Conservation (phyloP, 1,140 invertebrate species). For the Bombus superbus region DNA sequence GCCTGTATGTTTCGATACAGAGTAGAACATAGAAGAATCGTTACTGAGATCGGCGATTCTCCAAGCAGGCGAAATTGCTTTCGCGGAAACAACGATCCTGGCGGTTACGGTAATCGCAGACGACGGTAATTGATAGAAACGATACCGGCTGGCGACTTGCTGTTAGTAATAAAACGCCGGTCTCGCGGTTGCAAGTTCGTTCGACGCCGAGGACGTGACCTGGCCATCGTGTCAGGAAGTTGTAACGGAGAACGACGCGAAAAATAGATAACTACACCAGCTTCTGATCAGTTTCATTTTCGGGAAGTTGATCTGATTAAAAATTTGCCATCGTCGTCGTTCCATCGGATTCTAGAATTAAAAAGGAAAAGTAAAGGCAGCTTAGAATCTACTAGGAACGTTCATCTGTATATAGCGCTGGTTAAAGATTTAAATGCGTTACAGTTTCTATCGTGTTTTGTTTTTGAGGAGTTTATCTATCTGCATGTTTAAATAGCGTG, state of each 20-base stretch:
- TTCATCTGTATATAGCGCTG: too few species aligned
- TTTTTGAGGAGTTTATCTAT: neutral
- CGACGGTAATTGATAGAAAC: constrained; percentile 20
- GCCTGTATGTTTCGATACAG: neutral
- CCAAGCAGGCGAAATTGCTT: neutral
- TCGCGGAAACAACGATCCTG: neutral
- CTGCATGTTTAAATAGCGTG: neutral
- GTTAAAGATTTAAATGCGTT: too few species aligned
- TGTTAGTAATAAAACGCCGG: constrained; percentile 1
- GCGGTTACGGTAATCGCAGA: neutral
- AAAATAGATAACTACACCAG: neutral
- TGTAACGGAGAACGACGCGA: neutral
- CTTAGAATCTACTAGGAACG: too few species aligned
- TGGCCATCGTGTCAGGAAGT: neutral
- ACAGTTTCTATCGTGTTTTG: neutral
- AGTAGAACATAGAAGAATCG: neutral
- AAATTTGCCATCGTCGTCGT: neutral
- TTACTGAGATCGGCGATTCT: too few species aligned
- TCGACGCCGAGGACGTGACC: neutral
- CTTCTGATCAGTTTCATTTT: neutral
- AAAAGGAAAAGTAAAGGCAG: too few species aligned
- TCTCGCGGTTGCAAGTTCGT: neutral
- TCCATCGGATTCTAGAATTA: too few species aligned
- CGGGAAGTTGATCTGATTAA: neutral
- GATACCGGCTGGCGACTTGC: neutral